Base-by-base conservation (phyloP, 2,797 vertebrate genomes). In the Leuciscus waleckii region DNA sequence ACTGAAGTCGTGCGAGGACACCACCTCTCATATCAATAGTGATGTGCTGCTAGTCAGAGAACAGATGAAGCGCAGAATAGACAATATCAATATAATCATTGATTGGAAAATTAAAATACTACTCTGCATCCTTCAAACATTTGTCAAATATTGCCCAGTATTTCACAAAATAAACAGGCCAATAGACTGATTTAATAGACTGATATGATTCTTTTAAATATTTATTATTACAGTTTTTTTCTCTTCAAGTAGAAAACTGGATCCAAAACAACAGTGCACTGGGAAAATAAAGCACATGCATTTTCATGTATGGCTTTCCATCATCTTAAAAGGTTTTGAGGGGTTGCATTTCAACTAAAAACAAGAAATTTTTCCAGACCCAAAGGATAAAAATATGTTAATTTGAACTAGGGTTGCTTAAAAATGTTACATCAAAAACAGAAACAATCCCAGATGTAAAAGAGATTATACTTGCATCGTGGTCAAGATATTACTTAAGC, bases 1-100 rank as follows among this genome's bases (percentile, higher is more conserved):
- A 91, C 79, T 91, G 90, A 91, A 90, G 92, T 92, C 91, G 89
- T 35, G 88, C 85, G 91, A 84, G 91, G 92, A 93, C 91, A 90
- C 82, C 37, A 4, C 84, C 84, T 90, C 87, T 83, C 85, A 88
- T 82, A 84, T 84, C 75, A 86, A 87, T 89, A 90, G 73, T 82
- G 73, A 79, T 79, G 69, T 84, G 81, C 82, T 84, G 61, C 61
- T 76, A 23, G 79, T 80, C 76, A 82, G 26, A 85, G 35, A 46
- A 68, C 77, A n/a, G 68, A 68, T 73, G 71, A 58, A 75, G 58
- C 75, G 71, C 13, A 23, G 61, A 84, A 41, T 41, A 10, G 41
- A 41, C 9, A 41, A 41, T 41, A 73, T 37, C 0, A 6, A 74
- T 74, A 63, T 35, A 13, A n/a, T 37, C 29, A 32, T 56, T 75